Conservation (phyloP, 2,888 invertebrate species). For the Vandiemenella viatica region DNA sequence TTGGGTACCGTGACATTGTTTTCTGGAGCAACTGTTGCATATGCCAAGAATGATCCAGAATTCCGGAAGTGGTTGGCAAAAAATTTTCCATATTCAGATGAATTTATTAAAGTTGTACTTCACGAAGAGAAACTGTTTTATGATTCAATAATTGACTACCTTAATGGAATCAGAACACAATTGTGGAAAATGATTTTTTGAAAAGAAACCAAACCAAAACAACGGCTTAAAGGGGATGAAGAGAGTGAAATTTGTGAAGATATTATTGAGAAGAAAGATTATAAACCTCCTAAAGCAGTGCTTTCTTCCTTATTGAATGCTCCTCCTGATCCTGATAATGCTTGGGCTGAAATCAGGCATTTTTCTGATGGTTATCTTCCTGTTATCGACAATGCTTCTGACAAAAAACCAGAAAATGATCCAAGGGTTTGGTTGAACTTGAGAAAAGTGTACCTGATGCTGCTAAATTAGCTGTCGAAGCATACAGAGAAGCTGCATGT, state of each 20-base stretch:
- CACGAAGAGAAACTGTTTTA: too few relatives aligned
- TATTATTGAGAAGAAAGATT: too few relatives aligned
- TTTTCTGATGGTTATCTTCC: too few relatives aligned
- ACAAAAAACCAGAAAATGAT: constrained; percentile 28
- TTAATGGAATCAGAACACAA: too few relatives aligned
- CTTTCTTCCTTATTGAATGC: constrained; percentile 4
- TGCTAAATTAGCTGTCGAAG: constrained; percentile 47
- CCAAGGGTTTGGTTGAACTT: constrained; percentile 35
- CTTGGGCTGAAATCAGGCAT: constrained; percentile 8
- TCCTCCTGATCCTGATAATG: constrained; percentile 1
- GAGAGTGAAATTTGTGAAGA: too few relatives aligned
- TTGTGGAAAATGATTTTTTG: too few relatives aligned
- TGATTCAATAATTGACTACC: too few relatives aligned
- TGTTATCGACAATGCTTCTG: too few relatives aligned
- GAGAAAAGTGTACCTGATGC: constrained; percentile 39
- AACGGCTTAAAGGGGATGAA: too few relatives aligned
- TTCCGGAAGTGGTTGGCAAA: constrained; percentile 49
- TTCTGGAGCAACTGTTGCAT: constrained; percentile 33
- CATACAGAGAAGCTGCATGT: constrained; percentile 46
- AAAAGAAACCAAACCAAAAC: too few relatives aligned
- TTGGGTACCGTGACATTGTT: constrained; percentile 34
- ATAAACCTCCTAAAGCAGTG: constrained; percentile 8
- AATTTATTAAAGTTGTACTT: too few relatives aligned
- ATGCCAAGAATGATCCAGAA: constrained; percentile 49
- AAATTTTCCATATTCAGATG: constrained; percentile 49